phyloP scores from a whole-genome alignment of 1,140 invertebrate genomes.

The Phthorimaea operculella region DNA sequence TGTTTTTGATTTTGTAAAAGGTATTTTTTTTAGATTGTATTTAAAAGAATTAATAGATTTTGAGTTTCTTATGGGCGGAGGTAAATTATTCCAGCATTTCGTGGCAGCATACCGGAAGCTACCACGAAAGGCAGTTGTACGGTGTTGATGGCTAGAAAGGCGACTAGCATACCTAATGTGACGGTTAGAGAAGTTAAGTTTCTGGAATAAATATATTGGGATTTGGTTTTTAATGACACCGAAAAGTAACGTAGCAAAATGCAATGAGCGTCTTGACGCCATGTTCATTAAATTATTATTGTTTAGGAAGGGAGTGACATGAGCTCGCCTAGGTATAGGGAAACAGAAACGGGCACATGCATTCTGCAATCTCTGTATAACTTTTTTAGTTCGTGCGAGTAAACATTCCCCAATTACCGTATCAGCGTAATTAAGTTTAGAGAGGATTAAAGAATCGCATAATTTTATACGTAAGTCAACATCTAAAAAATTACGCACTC shows the following conservation, averaged over 20 bases:
- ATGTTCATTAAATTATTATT: background rate
- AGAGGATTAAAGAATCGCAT: background rate
- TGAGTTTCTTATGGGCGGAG: background rate
- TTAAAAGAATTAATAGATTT: no score
- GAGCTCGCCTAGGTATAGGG: background rate
- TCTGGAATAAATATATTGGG: background rate
- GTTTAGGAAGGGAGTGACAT: background rate
- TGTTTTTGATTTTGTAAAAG: no score
- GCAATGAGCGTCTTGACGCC: background rate
- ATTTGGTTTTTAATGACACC: background rate
- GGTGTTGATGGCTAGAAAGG: background rate
- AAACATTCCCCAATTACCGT: background rate
- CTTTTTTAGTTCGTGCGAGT: background rate
- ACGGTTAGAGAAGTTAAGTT: background rate
- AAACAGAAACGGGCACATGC: background rate
- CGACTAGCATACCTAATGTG: background rate
- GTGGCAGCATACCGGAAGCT: conserved; percentile 8
- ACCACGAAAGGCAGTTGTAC: conserved; percentile 5
- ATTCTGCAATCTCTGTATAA: background rate
- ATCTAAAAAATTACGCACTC: background rate
- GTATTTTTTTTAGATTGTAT: no score
- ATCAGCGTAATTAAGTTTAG: background rate
- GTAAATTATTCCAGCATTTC: conserved; percentile 8
- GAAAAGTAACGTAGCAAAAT: background rate
- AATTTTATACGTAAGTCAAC: background rate